Conservation (phyloP, 1,140 invertebrate genomes). For the Ylistrum balloti region DNA sequence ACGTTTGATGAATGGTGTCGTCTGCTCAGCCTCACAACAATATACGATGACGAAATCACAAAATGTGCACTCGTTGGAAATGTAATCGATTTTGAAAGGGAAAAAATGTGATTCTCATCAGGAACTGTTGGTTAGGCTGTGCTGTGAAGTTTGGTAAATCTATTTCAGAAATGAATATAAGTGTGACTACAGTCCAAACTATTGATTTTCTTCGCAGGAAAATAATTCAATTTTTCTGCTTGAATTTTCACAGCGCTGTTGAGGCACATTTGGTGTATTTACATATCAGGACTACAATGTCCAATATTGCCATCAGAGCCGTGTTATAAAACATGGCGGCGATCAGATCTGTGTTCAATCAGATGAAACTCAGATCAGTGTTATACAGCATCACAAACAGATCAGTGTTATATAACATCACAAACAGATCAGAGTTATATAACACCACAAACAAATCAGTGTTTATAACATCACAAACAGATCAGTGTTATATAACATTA, state of each 20-base stretch:
- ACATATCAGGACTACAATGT: neutral
- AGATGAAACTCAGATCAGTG: neutral
- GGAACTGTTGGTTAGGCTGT: neutral
- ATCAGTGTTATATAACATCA: neutral
- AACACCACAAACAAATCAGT: neutral
- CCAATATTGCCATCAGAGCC: neutral
- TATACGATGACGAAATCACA: neutral
- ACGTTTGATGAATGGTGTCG: neutral
- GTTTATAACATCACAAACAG: neutral
- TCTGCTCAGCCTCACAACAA: neutral
- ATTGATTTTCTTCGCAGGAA: neutral
- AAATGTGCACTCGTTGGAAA: neutral
- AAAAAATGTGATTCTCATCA: slow-evolving; percentile 36
- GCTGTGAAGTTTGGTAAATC: neutral
- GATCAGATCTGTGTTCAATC: neutral
- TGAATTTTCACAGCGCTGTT: slow-evolving; percentile 14
- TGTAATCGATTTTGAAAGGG: neutral
- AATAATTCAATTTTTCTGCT: slow-evolving; percentile 40
- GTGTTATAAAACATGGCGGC: neutral
- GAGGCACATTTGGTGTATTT: neutral
- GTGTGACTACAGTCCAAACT: slow-evolving; percentile 12
- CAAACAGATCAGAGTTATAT: neutral
- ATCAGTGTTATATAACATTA: neutral
- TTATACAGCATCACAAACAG: neutral
- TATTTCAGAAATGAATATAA: slow-evolving; percentile 30